A percentile compares a stretch with the other conserved stretches of the same genome.
Evolutionary conservation across 2,797 vertebrate genomes (phyloP).

Genomic region (Phoeniculus purpureus): DNA sequence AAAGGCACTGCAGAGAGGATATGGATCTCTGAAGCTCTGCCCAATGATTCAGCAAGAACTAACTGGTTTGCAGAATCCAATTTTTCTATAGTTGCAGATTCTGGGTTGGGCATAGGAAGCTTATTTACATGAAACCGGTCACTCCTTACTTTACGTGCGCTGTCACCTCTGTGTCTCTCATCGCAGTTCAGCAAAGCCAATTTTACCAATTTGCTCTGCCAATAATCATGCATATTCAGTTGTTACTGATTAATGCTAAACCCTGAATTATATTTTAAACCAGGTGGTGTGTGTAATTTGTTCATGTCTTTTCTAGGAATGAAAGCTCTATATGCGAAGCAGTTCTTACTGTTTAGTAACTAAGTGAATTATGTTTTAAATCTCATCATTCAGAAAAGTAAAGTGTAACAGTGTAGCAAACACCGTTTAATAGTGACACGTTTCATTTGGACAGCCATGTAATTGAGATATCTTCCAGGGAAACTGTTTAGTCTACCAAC

Average conservation of each 20-base stretch:
- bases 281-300: not conserved
- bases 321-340: constrained; percentile 3
- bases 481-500: constrained; percentile 65
- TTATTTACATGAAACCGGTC: constrained; percentile 65
- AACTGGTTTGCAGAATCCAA: constrained; percentile 47
- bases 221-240: constrained; percentile 52
- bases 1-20: not conserved
- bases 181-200: constrained; percentile 37
- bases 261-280: constrained; percentile 41
- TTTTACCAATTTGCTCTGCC: constrained; percentile 46
- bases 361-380: constrained; percentile 12
- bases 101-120: constrained; percentile 25
- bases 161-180: constrained; percentile 40
- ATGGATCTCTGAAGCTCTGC: constrained; percentile 40
- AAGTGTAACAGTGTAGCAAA: constrained; percentile 45
- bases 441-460: constrained; percentile 59
- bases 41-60: constrained; percentile 61
- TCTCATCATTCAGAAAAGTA: constrained; percentile 17
- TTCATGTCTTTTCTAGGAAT: constrained; percentile 13
- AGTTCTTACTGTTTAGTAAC: constrained; percentile 30
- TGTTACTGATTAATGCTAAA: constrained; percentile 57
- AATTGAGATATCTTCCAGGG: constrained; percentile 65
- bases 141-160: constrained; percentile 37
- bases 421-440: constrained; percentile 43
- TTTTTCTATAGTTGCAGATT: constrained; percentile 51